Evolutionary conservation across 2,888 invertebrate genomes (phyloP), one percentile per base, ranked within the genome.

Genomic region (Stenchaetothrips biformis): DNA sequence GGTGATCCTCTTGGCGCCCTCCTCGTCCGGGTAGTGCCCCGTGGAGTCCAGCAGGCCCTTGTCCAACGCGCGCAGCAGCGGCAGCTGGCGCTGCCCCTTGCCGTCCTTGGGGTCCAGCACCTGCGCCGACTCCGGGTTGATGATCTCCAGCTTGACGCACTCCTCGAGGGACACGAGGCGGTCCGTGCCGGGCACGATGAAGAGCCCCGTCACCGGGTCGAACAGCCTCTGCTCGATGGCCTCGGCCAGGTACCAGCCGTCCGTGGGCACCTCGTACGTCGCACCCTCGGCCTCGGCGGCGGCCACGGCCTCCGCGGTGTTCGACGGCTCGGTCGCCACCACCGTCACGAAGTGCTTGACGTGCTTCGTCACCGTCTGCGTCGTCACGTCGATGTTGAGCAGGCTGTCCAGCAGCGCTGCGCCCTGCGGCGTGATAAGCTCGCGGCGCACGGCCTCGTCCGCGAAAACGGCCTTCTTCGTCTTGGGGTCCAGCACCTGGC

Each of bases 111-210:
- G 92, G 86, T 97, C 95, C 48, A 95, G 87, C 0, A 97, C 95
- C 80, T 91, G 88, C 18, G 94, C 95, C 0, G 96, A 97, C 82
- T 92, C 89, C 21, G 94, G 91, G 87, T 97, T 94, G 78, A 98
- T 93, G 47, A 98, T 92, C 85, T 94, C 92, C 82, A 95, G 89
- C 84, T 92, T 92, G 77, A 98, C 89, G 83, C 97, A 95, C 86
- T 97, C 97, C 86, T 94, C 92, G 83, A 98, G 93, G 81, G 94
- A 93, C 78, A 96, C 91, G 80, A 93, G 88, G 83, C 95, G 90
- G 86, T 96, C 96, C 8, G 96, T 95, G 18, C 94, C 94, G 2
- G 95, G 95, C 82, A 98, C 94, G 21, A 92, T 91, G 84, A 98
- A 95, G 59, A 94, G 88, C 3, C 98, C 98, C 0, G 91, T 92